Percentiles rank a stretch among this genome's conserved stretches.
Evolutionary conservation across 2,888 invertebrate genomes (phyloP).

Genomic region (Dysmachus trigonus): DNA sequence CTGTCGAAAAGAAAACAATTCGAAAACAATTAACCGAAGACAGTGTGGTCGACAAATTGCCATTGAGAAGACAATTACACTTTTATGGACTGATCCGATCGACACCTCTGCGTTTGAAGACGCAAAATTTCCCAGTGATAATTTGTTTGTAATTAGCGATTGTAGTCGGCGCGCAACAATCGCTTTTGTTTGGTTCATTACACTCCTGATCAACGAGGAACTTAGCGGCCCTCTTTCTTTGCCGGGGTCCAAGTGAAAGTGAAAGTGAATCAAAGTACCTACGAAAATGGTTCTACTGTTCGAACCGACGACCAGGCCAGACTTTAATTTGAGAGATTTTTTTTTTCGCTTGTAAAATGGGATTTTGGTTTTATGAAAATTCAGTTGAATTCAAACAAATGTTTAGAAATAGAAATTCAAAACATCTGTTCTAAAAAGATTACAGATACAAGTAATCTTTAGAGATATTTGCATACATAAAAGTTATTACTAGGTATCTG

Average conservation of each 20-base stretch:
- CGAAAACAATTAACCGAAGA: not conserved
- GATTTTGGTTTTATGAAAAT: too few species aligned
- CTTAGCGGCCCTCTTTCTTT: conserved; percentile 14
- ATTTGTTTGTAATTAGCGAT: not conserved
- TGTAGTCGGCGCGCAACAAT: not conserved
- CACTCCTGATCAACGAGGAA: not conserved
- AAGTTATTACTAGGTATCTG: too few species aligned
- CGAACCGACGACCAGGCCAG: not conserved
- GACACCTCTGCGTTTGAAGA: not conserved
- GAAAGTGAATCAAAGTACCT: not conserved
- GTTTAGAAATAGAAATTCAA: too few species aligned
- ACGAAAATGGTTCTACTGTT: not conserved
- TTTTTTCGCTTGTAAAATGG: not conserved
- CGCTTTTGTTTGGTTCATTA: conserved; percentile 8
- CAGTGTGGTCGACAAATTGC: not conserved
- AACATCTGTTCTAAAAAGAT: too few species aligned
- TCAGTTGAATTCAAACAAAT: too few species aligned
- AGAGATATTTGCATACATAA: too few species aligned
- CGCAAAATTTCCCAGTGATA: not conserved
- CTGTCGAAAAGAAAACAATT: not conserved
- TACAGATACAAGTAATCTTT: too few species aligned
- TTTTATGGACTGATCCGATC: not conserved
- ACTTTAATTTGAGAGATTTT: not conserved
- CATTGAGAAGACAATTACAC: not conserved
- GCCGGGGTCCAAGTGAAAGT: conserved; percentile 1